Base-by-base conservation (phyloP, 2,113 vertebrate species). In the Talpa occidentalis region DNA sequence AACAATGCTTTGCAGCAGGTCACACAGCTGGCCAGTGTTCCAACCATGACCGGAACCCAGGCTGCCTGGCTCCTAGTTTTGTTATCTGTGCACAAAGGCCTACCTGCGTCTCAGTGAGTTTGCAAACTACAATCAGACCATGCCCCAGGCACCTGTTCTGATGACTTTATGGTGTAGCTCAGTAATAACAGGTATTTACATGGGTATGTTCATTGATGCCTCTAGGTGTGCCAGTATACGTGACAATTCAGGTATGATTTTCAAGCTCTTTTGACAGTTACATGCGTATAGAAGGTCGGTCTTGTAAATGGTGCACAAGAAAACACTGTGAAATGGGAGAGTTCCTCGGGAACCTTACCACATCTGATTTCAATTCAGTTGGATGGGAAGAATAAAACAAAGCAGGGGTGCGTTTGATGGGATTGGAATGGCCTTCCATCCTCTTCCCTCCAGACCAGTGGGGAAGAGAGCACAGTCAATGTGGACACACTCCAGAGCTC, bases 341-440 rank as follows among this genome's bases (percentile, higher is more conserved):
- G 52, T 72, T 82, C 10, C 14, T n/a, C 16, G 70, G 62, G 69
- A 88, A 84, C 60, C 35, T 67, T 62, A 49, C n/a, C 49, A 78
- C 37, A 89, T 86, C 74, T 95, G 79, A 86, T 84, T 93, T 83
- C 84, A 37, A 93, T 70, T 87, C 79, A 86, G 21, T 37, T 87
- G 54, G 47, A 69, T 9, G 69, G 81, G 24, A 24, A 72, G 21
- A 93, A 19, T 56, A 67, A 79, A 88, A 92, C 14, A 49, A 76
- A 66, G 72, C 49, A 26, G 52, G 52, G 66, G n/a, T 32, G 35
- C 60, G 22, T 56, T 21, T 66, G 91, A 72, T 12, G 28, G 30
- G 32, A 72, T 12, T 28, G 3, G 76, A 56, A 56, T 22, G 14
- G 70, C 32, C 44, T 83, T 87, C 60, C 64, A 16, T 47, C 9